Conservation (phyloP, 1,140 invertebrate species). For the Archegozetes longisetosus region DNA sequence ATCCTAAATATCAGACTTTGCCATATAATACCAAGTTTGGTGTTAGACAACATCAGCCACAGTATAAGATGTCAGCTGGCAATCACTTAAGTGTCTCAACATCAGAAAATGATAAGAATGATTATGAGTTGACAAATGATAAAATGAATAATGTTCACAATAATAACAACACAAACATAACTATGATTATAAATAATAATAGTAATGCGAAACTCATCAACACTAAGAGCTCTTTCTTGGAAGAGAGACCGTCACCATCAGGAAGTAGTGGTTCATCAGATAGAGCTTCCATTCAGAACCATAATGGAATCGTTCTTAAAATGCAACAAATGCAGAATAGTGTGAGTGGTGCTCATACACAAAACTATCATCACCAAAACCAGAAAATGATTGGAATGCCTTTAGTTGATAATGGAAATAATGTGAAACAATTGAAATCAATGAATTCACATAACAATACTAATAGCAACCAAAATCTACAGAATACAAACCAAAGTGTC, state of each 20-base stretch:
- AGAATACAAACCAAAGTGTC: neutral
- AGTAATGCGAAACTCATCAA: neutral
- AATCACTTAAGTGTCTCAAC: neutral
- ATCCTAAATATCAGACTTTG: slow-evolving; percentile 82
- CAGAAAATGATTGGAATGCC: neutral
- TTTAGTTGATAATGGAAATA: neutral
- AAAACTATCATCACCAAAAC: neutral
- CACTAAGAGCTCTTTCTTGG: neutral
- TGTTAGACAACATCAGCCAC: neutral
- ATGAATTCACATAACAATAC: neutral
- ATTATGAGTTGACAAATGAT: neutral
- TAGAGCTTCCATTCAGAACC: neutral
- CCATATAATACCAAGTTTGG: slow-evolving; percentile 68
- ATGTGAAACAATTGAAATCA: neutral
- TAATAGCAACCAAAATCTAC: neutral
- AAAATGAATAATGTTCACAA: neutral
- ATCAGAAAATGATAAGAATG: neutral
- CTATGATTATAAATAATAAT: neutral
- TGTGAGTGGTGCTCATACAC: neutral
- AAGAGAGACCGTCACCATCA: slow-evolving; percentile 15
- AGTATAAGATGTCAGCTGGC: neutral
- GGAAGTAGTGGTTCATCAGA: slow-evolving; percentile 15
- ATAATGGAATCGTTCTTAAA: neutral
- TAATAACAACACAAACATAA: neutral
- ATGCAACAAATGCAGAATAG: neutral